Evolutionary conservation across 2,113 vertebrate genomes (phyloP).

Genomic region (Nycticorax nycticorax): DNA sequence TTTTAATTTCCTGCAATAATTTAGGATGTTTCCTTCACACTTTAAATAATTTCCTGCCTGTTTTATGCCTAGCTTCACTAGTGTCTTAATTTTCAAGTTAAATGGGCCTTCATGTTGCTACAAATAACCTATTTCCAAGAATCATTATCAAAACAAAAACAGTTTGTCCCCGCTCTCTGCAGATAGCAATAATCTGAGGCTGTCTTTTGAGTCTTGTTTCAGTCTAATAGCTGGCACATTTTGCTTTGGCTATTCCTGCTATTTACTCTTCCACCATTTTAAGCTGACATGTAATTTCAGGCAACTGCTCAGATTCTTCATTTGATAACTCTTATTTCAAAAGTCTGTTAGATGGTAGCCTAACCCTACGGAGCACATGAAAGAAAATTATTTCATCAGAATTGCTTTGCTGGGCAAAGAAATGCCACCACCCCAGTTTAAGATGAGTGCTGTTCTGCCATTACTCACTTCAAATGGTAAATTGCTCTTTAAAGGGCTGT

Average conservation of each 20-base stretch:
- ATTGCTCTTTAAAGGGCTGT: not conserved
- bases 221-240: not conserved
- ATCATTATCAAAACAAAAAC: not conserved
- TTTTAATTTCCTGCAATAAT: not conserved
- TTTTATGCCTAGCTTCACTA: not conserved
- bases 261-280: constrained; percentile 6
- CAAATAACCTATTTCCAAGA: constrained; percentile 6
- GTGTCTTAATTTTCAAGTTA: constrained; percentile 9
- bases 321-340: constrained; percentile 8
- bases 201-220: not conserved
- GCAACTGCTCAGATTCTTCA: constrained; percentile 28
- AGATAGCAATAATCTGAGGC: not conserved
- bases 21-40: not conserved
- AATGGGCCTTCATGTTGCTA: not conserved
- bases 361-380: not conserved
- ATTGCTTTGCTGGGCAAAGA: not conserved
- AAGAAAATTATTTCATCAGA: not conserved
- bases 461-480: not conserved
- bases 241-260: not conserved
- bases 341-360: not conserved
- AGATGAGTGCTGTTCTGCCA: not conserved
- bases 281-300: constrained; percentile 25
- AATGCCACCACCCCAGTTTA: not conserved
- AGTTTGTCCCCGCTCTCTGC: not conserved
- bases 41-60: not conserved